These are phyloP conservation scores for Dynastes maya DNA, from an alignment of 2,888 invertebrate species.

Conservation along the genomic window DNA sequence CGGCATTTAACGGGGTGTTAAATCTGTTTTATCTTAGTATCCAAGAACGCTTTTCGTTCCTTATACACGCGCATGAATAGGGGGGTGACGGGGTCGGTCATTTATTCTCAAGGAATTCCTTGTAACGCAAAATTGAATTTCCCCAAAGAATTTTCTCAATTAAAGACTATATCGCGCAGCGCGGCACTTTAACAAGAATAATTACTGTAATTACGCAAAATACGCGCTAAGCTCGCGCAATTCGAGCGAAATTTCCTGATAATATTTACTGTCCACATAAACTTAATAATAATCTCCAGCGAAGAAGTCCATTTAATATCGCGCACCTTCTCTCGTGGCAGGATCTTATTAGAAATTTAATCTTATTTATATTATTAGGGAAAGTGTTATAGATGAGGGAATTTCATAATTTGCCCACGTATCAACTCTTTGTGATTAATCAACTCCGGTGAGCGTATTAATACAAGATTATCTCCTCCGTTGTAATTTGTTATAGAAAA, in stretches of 20 bases:
- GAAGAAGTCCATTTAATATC: constrained; percentile 7
- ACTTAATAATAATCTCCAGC: constrained; percentile 37
- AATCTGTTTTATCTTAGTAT: constrained; percentile 15
- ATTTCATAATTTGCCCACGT: constrained; percentile 36
- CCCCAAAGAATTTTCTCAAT: constrained; percentile 42
- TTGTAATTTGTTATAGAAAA: constrained; percentile 25
- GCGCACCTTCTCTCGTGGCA: neutral
- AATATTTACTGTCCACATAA: constrained; percentile 36
- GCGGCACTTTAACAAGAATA: constrained; percentile 41
- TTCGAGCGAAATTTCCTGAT: constrained; percentile 27
- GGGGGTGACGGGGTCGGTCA: constrained; percentile 8
- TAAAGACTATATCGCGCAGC: constrained; percentile 39
- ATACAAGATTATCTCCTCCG: constrained; percentile 31
- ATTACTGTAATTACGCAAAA: constrained; percentile 34
- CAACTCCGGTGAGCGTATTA: constrained; percentile 30
- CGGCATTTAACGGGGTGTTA: constrained; percentile 21
- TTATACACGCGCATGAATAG: neutral
- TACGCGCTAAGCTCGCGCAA: constrained; percentile 21
- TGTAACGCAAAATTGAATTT: constrained; percentile 41
- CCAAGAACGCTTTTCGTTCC: constrained; percentile 8
- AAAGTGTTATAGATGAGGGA: constrained; percentile 35
- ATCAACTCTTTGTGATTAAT: constrained; percentile 35
- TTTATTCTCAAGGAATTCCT: constrained; percentile 25
- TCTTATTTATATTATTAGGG: constrained; percentile 38
- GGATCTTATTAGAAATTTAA: constrained; percentile 41